Percentiles rank a stretch among this genome's conserved stretches.
These are phyloP conservation scores for Cordylochernes scorpioides DNA, from an alignment of 2,888 invertebrate species.

Conservation along the genomic window DNA sequence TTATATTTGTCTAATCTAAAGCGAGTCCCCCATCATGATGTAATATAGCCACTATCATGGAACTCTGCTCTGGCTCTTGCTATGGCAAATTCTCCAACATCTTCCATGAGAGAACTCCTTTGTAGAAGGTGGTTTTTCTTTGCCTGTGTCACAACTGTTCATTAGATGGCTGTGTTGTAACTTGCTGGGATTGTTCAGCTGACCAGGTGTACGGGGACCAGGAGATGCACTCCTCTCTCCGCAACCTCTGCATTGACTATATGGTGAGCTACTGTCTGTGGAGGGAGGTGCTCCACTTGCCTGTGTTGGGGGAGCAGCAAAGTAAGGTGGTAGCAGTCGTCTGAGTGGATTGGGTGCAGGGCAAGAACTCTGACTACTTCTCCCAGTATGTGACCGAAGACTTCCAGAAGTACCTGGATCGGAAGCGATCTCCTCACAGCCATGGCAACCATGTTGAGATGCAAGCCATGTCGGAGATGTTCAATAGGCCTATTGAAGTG, in stretches of 20 bases:
- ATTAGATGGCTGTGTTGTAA: too few species aligned
- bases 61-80: too few species aligned
- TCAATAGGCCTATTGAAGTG: slow-evolving; percentile 58
- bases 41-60: too few species aligned
- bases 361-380: slow-evolving; percentile 57
- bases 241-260: slow-evolving; percentile 65
- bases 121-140: too few species aligned
- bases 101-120: too few species aligned
- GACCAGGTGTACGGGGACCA: slow-evolving; percentile 72
- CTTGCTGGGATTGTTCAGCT: too few species aligned
- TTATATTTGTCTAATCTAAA: too few species aligned
- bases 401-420: slow-evolving; percentile 48
- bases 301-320: background rate
- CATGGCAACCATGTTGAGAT: slow-evolving; percentile 77
- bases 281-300: too few species aligned
- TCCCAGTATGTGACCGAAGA: slow-evolving; percentile 69
- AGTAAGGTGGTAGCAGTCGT: too few species aligned
- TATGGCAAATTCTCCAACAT: too few species aligned
- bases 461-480: slow-evolving; percentile 67
- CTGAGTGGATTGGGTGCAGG: slow-evolving; percentile 26
- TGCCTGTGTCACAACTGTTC: too few species aligned
- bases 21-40: too few species aligned
- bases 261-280: slow-evolving; percentile 32
- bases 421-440: slow-evolving; percentile 47
- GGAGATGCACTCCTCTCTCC: slow-evolving; percentile 53